Conservation (phyloP, 1,140 invertebrate species). For the Oryctes rhinoceros region DNA sequence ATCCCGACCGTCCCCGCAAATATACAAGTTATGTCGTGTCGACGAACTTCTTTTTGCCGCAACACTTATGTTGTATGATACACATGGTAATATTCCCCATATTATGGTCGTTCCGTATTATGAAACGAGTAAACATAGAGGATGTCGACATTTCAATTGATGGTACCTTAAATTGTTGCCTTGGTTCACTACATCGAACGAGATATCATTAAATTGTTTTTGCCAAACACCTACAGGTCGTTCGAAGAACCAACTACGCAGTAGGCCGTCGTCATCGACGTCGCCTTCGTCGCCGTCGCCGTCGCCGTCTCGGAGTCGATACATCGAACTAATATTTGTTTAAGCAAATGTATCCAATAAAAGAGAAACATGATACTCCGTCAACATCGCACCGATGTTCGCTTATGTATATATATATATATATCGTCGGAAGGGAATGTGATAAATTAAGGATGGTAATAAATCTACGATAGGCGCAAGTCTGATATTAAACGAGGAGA, state of each 20-base stretch:
- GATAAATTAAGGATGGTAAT: background rate
- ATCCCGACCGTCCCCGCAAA: no score
- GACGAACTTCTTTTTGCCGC: no score
- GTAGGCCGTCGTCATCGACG: slow-evolving; percentile 1
- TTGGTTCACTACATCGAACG: background rate
- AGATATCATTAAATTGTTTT: background rate
- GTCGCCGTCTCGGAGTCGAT: background rate
- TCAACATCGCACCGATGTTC: background rate
- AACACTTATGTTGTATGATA: no score
- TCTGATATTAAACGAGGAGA: no score
- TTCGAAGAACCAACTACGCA: background rate
- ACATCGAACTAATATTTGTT: slow-evolving; percentile 14
- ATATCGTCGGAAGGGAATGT: background rate
- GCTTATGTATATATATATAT: background rate
- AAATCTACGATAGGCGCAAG: background rate
- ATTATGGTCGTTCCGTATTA: no score
- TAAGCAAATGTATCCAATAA: slow-evolving; percentile 19
- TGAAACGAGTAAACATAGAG: no score
- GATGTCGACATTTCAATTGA: background rate
- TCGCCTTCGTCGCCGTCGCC: background rate
- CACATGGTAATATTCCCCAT: no score
- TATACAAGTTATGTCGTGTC: no score
- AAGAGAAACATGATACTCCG: background rate
- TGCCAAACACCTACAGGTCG: background rate
- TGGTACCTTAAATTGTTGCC: slow-evolving; percentile 4